Conservation (phyloP, 2,888 invertebrate species). For the Margaritifera margaritifera region DNA sequence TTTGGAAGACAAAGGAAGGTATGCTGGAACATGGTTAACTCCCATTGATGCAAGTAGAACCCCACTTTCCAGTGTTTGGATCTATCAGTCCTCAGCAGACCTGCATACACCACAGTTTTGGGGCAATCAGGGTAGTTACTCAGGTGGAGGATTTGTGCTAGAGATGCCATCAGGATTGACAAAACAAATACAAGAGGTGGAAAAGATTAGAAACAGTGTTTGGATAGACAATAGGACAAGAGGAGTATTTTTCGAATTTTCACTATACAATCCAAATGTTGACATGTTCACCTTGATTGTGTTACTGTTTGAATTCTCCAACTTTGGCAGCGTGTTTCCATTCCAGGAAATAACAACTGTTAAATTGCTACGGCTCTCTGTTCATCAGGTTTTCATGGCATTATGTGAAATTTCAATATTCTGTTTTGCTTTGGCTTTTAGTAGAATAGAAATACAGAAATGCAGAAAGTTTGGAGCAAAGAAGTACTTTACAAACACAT, state of each 20-base stretch:
- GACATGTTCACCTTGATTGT: conserved; percentile 36
- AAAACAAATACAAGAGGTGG: conserved; percentile 1
- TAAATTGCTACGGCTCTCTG: too few relatives aligned
- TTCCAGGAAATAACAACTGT: conserved; percentile 29
- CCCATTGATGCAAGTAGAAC: too few relatives aligned
- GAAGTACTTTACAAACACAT: conserved; percentile 28
- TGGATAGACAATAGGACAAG: conserved; percentile 39
- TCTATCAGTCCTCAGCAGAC: conserved; percentile 27
- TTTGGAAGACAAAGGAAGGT: conserved; percentile 19
- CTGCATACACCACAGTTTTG: conserved; percentile 25
- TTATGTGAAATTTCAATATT: conserved; percentile 31
- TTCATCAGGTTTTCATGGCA: conserved; percentile 13
- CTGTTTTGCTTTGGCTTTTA: conserved; percentile 23
- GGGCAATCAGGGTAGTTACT: conserved; percentile 33
- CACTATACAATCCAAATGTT: conserved; percentile 34
- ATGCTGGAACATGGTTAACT: conserved; percentile 22
- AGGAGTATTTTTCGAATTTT: conserved; percentile 38
- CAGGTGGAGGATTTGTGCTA: conserved; percentile 41
- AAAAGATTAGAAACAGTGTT: conserved; percentile 7
- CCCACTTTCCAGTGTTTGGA: conserved; percentile 15
- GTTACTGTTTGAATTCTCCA: conserved; percentile 35
- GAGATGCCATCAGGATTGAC: conserved; percentile 14
- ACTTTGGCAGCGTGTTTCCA: conserved; percentile 24
- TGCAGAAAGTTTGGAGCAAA: conserved; percentile 4
- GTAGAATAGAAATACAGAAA: conserved; percentile 25